Evolutionary conservation across 2,797 vertebrate species (phyloP).

Genomic region (Enteromius anoplus): DNA sequence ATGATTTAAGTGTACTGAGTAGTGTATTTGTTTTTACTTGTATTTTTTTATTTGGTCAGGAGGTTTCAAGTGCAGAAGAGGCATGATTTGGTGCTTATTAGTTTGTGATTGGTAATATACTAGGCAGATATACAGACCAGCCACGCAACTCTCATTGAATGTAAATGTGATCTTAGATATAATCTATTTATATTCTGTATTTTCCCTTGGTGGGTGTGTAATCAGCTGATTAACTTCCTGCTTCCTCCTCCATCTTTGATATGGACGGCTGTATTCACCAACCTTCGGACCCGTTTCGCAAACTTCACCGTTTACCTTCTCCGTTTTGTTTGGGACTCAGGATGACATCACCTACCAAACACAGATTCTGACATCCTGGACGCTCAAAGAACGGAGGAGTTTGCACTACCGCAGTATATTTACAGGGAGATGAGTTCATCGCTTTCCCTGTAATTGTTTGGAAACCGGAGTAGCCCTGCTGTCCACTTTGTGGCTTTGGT

Average conservation of each 20-base stretch:
- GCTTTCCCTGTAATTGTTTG: slow-evolving; percentile 38
- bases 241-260: slow-evolving; percentile 34
- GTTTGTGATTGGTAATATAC: not conserved
- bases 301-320: slow-evolving; percentile 61
- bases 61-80: too few relatives aligned
- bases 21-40: not conserved
- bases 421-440: slow-evolving; percentile 57
- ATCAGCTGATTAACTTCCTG: slow-evolving; percentile 43
- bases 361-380: slow-evolving; percentile 62
- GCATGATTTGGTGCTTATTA: not conserved
- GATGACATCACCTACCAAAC: slow-evolving; percentile 74
- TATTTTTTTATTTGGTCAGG: not conserved
- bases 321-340: slow-evolving; percentile 62
- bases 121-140: not conserved
- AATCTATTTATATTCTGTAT: not conserved
- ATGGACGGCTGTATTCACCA: slow-evolving; percentile 49
- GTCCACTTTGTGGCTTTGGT: slow-evolving; percentile 37
- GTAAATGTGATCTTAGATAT: not conserved
- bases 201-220: slow-evolving; percentile 11
- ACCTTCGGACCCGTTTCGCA: slow-evolving; percentile 43
- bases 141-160: not conserved
- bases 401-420: slow-evolving; percentile 61
- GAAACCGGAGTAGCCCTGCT: slow-evolving; percentile 27
- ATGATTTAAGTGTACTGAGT: not conserved
- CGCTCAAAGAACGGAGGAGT: slow-evolving; percentile 55